Base-by-base conservation (phyloP, 2,797 vertebrate genomes). In the Coregonus suidteri region DNA sequence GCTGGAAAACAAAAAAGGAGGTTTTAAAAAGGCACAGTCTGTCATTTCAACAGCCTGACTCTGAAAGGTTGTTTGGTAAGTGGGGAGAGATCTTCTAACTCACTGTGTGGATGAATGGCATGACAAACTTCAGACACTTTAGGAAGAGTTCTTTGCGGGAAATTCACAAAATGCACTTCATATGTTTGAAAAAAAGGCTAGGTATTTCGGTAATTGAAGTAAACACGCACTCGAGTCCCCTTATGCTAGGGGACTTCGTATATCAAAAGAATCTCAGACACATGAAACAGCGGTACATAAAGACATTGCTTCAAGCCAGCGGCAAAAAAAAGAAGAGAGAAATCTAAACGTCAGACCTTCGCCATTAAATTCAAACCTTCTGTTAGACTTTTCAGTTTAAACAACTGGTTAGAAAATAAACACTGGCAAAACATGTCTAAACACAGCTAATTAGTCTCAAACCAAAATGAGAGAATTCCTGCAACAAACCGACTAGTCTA, bases 1-100 rank as follows among this genome's bases (percentile, higher is more conserved):
- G 89, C 98, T 99, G 92, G 54, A 84, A 88, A 54, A 52, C 70
- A 25, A 7, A 69, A 1, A 6, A 3, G 25, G 34, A 73, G 35
- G 15, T 16, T 3, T 16, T 3, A 15, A 18, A 52, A 14, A 54
- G 3, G 20, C 20, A 20, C 20, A 20, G 20, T 20, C 20, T 20
- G 20, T 59, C 1, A 62, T n/a, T 62, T 18, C 18, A 15, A 62
- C 56, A 5, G 20, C 20, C 20, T 20, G 20, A 20, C 20, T 20
- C 20, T 20, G 20, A 20, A 20, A 20, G 20, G 20, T 20, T 20
- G 20, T 20, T 20, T 20, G 20, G 20, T 20, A 20, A 20, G 20
- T 20, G 20, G 56, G 9, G 20, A 20, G 11, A 2, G 20, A 41
- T 9, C 20, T 20, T 20, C 20, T 20, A 20, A 20, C 20, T 20